These are phyloP conservation scores for Drosophila ezoana DNA, from an alignment of 2,888 invertebrate genomes.

Conservation along the genomic window DNA sequence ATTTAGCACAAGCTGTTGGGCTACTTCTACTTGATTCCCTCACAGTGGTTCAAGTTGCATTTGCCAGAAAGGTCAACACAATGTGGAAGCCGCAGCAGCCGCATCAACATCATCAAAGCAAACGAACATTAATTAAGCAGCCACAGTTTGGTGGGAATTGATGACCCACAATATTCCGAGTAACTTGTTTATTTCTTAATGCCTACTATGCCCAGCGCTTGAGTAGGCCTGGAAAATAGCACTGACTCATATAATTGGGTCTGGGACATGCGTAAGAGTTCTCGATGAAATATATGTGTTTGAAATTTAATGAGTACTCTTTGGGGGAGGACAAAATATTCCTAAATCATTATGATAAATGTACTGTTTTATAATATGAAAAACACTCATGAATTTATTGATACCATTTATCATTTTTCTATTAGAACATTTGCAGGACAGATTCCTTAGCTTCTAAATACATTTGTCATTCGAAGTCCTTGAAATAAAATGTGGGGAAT, in stretches of 20 bases:
- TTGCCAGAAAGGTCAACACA: conserved; percentile 72
- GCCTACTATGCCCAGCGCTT: conserved; percentile 32
- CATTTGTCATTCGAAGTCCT: conserved; percentile 21
- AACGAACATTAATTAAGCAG: conserved; percentile 77
- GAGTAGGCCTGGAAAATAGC: too few species aligned
- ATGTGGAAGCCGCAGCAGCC: conserved; percentile 23
- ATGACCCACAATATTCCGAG: conserved; percentile 54
- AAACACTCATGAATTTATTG: conserved; percentile 22
- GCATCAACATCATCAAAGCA: conserved; percentile 46
- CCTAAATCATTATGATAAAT: conserved; percentile 33
- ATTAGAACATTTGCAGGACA: background rate
- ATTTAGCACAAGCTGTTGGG: conserved; percentile 76
- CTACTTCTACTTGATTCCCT: conserved; percentile 47
- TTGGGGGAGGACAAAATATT: background rate
- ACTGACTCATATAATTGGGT: background rate
- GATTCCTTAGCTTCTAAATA: background rate
- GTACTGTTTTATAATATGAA: conserved; percentile 5
- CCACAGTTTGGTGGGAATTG: conserved; percentile 42
- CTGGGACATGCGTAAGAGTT: too few species aligned
- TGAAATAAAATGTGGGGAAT: background rate
- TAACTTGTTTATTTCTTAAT: conserved; percentile 15
- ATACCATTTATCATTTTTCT: conserved; percentile 30
- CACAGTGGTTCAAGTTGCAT: conserved; percentile 68
- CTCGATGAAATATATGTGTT: conserved; percentile 8
- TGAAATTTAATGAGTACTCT: conserved; percentile 24